Evolutionary conservation across 2,113 vertebrate genomes (phyloP).

Genomic region (human (Homo sapiens)): GRCh38 chr6:150638001-150638500

Average conservation of each 20-base stretch:
- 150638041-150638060: neutral
- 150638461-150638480: neutral
- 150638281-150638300: neutral
- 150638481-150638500: neutral
- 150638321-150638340: neutral
- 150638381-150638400: neutral
- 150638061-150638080: neutral
- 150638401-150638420: neutral
- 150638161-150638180: constrained; percentile 8
- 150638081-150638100: neutral
- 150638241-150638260: neutral
- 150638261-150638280: neutral
- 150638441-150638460: neutral
- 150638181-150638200: neutral
- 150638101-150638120: neutral
- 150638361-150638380: neutral
- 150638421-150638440: neutral
- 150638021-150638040: neutral
- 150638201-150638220: neutral
- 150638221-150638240: neutral
- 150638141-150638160: neutral
- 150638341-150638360: neutral
- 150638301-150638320: neutral
- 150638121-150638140: neutral
- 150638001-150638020: neutral